Conservation (phyloP, 2,797 vertebrate genomes). For the Anguilla obscura region DNA sequence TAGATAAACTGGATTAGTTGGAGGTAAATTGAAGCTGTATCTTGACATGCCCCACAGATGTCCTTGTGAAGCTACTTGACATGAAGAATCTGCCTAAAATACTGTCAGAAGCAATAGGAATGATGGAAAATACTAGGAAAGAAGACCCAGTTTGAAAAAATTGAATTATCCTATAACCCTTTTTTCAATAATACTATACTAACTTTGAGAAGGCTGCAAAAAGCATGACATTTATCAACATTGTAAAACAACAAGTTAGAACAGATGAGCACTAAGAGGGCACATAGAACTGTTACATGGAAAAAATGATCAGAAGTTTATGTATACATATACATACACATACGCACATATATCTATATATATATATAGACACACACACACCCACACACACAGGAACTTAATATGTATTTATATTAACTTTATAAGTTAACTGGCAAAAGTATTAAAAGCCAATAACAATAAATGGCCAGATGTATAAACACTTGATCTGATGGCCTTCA, state of each 20-base stretch:
- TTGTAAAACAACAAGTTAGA: not conserved
- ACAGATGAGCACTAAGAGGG: not conserved
- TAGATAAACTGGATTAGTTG: too few relatives aligned
- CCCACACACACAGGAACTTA: not conserved
- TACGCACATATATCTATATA: too few relatives aligned
- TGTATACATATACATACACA: not conserved
- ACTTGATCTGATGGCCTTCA: not conserved
- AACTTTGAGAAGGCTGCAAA: not conserved
- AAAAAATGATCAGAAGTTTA: not conserved
- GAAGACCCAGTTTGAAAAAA: too few relatives aligned
- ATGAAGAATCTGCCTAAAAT: too few relatives aligned
- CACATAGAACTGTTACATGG: not conserved
- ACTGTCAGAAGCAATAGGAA: too few relatives aligned
- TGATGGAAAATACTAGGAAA: too few relatives aligned
- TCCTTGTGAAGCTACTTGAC: too few relatives aligned
- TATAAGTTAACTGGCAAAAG: not conserved
- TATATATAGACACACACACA: not conserved
- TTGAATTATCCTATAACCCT: not conserved
- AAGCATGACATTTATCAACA: not conserved
- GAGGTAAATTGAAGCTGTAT: too few relatives aligned
- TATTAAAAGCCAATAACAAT: not conserved
- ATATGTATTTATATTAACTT: not conserved
- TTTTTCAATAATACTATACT: not conserved
- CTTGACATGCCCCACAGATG: too few relatives aligned
- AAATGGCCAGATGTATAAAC: too few relatives aligned